Evolutionary conservation across 2,888 invertebrate species (phyloP).

Genomic region (Ophion costatus): DNA sequence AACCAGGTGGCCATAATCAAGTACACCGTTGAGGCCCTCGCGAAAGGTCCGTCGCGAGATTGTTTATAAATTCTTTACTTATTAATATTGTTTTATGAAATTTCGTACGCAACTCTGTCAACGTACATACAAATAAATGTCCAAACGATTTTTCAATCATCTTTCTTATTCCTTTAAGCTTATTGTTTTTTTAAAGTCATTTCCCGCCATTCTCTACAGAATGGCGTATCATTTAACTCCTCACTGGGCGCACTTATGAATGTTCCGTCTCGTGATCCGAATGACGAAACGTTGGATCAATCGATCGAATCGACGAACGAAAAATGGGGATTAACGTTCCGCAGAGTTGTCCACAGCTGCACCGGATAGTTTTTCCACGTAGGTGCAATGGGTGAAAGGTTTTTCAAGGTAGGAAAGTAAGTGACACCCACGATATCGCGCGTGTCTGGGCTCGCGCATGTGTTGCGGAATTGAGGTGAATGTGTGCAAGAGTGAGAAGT

Average conservation of each 20-base stretch:
- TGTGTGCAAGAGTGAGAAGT: constrained; percentile 53
- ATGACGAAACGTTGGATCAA: background rate
- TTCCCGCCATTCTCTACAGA: too few relatives aligned
- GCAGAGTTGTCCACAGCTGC: constrained; percentile 29
- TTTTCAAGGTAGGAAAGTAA: constrained; percentile 79
- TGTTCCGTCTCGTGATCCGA: constrained; percentile 8
- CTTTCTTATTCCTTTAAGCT: too few relatives aligned
- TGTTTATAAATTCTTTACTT: too few relatives aligned
- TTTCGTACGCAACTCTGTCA: too few relatives aligned
- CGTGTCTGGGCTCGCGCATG: constrained; percentile 42
- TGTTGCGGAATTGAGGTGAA: constrained; percentile 50
- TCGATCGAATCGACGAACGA: background rate
- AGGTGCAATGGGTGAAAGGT: constrained; percentile 81
- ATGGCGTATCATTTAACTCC: too few relatives aligned
- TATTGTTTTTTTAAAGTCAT: too few relatives aligned
- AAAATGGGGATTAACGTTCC: constrained; percentile 27
- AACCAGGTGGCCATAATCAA: too few relatives aligned
- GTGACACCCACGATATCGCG: constrained; percentile 76
- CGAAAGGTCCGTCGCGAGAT: too few relatives aligned
- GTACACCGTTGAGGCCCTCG: too few relatives aligned
- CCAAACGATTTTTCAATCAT: too few relatives aligned
- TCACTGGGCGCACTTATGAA: background rate
- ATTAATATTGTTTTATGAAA: too few relatives aligned
- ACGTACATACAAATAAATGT: too few relatives aligned
- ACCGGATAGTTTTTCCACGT: constrained; percentile 69